These are phyloP conservation scores for Smittia aterrima DNA, from an alignment of 2,888 invertebrate species.

Conservation along the genomic window DNA sequence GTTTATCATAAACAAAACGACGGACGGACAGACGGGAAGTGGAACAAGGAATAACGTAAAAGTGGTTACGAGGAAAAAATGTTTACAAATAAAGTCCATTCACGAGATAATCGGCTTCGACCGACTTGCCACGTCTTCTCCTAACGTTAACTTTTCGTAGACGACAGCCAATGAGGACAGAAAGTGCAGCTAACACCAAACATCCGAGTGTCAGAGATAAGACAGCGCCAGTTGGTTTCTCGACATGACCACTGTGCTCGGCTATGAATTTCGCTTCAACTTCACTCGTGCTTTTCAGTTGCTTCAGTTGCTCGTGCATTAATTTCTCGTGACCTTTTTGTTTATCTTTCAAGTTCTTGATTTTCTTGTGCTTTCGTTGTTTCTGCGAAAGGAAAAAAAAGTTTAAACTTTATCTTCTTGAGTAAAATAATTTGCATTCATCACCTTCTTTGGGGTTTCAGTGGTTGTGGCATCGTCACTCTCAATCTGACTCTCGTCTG, in stretches of 20 bases:
- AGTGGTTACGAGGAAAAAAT: neutral
- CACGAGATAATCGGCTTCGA: constrained; percentile 95
- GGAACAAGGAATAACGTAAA: too few species aligned
- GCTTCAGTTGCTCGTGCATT: constrained; percentile 44
- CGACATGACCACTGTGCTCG: constrained; percentile 64
- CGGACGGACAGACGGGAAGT: too few species aligned
- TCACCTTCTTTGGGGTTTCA: constrained; percentile 48
- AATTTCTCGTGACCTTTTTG: constrained; percentile 42
- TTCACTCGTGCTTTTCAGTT: constrained; percentile 41
- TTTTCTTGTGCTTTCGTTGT: constrained; percentile 43
- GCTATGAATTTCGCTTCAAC: constrained; percentile 46
- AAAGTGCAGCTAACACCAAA: constrained; percentile 75
- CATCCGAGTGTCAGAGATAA: constrained; percentile 73
- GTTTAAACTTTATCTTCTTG: neutral
- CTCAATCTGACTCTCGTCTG: constrained; percentile 45
- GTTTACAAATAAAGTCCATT: constrained; percentile 94
- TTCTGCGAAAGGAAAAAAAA: constrained; percentile 36
- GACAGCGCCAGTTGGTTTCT: constrained; percentile 75
- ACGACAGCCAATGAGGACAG: constrained; percentile 78
- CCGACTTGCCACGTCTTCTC: constrained; percentile 75
- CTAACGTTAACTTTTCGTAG: constrained; percentile 69
- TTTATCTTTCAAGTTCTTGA: constrained; percentile 43
- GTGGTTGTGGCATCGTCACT: constrained; percentile 49
- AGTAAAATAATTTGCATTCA: neutral
- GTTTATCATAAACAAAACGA: too few species aligned